phyloP scores from a whole-genome alignment of 2,888 invertebrate genomes.

The Lasioglossum vierecki region DNA sequence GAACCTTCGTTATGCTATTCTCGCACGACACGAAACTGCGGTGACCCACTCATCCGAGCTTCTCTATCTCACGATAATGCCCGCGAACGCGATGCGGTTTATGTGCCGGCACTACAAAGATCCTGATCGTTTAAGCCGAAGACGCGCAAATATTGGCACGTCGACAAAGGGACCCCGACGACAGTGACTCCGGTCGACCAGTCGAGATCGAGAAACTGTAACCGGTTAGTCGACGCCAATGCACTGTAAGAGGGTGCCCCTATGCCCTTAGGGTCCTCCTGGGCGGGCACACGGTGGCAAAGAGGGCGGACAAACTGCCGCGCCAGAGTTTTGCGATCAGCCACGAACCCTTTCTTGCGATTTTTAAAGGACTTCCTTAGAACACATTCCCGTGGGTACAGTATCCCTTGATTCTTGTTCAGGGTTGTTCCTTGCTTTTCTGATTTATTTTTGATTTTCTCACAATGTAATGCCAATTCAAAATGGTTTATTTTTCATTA shows the following conservation, averaged over 20 bases:
- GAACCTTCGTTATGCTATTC: slow-evolving; percentile 23
- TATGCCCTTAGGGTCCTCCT: slow-evolving; percentile 52
- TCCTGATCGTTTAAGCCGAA: slow-evolving; percentile 26
- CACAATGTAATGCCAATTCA: too few species aligned
- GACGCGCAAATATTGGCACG: slow-evolving; percentile 38
- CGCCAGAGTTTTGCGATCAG: slow-evolving; percentile 43
- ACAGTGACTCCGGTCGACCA: slow-evolving; percentile 1
- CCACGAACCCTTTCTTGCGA: slow-evolving; percentile 23
- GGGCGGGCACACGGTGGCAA: slow-evolving; percentile 63
- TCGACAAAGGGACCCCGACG: slow-evolving; percentile 15
- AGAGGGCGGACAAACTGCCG: slow-evolving; percentile 60
- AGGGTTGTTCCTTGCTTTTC: too few species aligned
- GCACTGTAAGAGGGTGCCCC: slow-evolving; percentile 49
- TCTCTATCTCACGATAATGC: not conserved
- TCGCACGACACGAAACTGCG: slow-evolving; percentile 46
- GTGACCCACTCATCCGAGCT: slow-evolving; percentile 20
- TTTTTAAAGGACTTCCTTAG: not conserved
- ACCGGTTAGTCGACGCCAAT: slow-evolving; percentile 27
- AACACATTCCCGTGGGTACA: not conserved
- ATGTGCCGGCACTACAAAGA: not conserved
- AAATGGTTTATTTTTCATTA: too few species aligned
- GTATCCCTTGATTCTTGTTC: too few species aligned
- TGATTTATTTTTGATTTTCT: too few species aligned
- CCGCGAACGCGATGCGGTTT: slow-evolving; percentile 42
- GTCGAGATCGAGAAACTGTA: slow-evolving; percentile 2